These are phyloP conservation scores for Apis mellifera DNA, from an alignment of 1,140 invertebrate species.

Conservation along the genomic window Amel_HAv3.1 CM009943.2:8763001-8763500, in stretches of 20 bases:
- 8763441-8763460: no score
- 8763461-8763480: no score
- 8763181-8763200: constrained; percentile 52
- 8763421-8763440: no score
- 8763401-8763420: no score
- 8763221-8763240: constrained; percentile 37
- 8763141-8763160: constrained; percentile 58
- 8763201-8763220: constrained; percentile 32
- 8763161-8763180: constrained; percentile 36
- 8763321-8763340: no score
- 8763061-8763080: constrained; percentile 67
- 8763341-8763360: no score
- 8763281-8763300: not conserved
- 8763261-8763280: not conserved
- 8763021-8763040: constrained; percentile 26
- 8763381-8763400: no score
- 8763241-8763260: constrained; percentile 11
- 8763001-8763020: constrained; percentile 57
- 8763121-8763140: constrained; percentile 60
- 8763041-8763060: constrained; percentile 62
- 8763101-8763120: constrained; percentile 61
- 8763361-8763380: no score
- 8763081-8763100: constrained; percentile 67
- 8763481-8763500: no score
- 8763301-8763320: no score